Evolutionary conservation across 2,113 vertebrate species (phyloP).

Genomic region (Phoxinus phoxinus): DNA sequence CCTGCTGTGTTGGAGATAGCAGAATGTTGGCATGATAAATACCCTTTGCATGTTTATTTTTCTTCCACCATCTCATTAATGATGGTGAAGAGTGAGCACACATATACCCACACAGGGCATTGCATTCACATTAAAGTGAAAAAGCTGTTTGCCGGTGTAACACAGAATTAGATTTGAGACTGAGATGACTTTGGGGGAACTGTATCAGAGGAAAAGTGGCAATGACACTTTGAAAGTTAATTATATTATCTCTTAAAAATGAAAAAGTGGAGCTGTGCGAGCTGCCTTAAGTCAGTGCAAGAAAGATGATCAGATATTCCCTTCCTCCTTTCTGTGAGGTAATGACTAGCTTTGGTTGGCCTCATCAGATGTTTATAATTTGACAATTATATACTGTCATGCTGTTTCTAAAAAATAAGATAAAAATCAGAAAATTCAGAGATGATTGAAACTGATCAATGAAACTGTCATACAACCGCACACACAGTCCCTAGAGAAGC

Average conservation of each 20-base stretch:
- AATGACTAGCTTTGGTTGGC: not conserved
- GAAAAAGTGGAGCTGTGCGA: not conserved
- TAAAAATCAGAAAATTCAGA: not conserved
- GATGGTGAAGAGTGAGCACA: not conserved
- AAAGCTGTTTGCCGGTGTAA: not conserved
- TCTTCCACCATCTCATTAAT: conserved; percentile 48
- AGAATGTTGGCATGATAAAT: conserved; percentile 27
- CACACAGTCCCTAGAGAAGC: not conserved
- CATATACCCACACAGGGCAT: conserved; percentile 13
- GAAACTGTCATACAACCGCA: not conserved
- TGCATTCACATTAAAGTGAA: conserved; percentile 40
- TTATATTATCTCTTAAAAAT: conserved; percentile 44
- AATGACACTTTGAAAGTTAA: conserved; percentile 61
- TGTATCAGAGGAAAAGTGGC: conserved; percentile 18
- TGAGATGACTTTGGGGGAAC: not conserved
- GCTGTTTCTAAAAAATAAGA: not conserved
- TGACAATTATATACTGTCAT: not conserved
- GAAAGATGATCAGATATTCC: conserved; percentile 1
- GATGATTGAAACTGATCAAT: not conserved
- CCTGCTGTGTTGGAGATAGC: conserved; percentile 5
- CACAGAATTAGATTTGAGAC: conserved; percentile 9
- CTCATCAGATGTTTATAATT: not conserved
- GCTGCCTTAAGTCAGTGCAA: not conserved
- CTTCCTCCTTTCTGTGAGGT: not conserved
- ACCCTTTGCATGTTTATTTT: conserved; percentile 54